Percentiles rank a stretch among this genome's conserved stretches.
Conservation (phyloP, 1,140 invertebrate genomes). For the Archegozetes longisetosus region DNA sequence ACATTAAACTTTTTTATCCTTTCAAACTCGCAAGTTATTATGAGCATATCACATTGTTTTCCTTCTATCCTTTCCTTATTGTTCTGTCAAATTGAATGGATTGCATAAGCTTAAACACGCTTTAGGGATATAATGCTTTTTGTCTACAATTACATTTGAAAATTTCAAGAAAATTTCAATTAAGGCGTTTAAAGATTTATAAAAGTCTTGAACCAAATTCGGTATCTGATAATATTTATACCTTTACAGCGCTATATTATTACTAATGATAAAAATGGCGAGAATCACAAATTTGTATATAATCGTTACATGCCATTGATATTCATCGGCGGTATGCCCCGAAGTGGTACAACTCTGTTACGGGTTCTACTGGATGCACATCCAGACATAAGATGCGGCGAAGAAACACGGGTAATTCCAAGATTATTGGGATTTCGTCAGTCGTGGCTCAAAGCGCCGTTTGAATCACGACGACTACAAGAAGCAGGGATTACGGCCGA, state of each 20-base stretch:
- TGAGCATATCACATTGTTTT: too few species aligned
- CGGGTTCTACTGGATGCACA: slow-evolving; percentile 96
- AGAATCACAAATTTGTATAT: slow-evolving; percentile 32
- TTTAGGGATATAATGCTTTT: too few species aligned
- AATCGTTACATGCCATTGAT: slow-evolving; percentile 78
- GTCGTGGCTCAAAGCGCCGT: slow-evolving; percentile 81
- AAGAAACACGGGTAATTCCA: slow-evolving; percentile 93
- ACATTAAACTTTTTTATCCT: too few species aligned
- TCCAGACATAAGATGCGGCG: slow-evolving; percentile 91
- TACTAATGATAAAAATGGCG: slow-evolving; percentile 9
- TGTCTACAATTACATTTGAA: too few species aligned
- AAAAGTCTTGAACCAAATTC: too few species aligned
- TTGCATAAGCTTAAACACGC: too few species aligned
- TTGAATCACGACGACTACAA: slow-evolving; percentile 65
- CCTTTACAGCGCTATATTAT: neutral
- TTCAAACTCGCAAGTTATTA: too few species aligned
- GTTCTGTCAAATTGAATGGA: too few species aligned
- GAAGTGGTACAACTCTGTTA: slow-evolving; percentile 91
- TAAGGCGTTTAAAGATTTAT: too few species aligned
- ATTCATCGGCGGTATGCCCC: slow-evolving; percentile 90
- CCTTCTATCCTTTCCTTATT: too few species aligned
- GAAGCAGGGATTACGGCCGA: slow-evolving; percentile 87
- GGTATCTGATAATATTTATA: neutral
- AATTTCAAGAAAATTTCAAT: too few species aligned
- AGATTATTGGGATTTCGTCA: slow-evolving; percentile 75